These are phyloP conservation scores for Dusona sp. DNA, from an alignment of 2,888 invertebrate species.

Conservation along the genomic window DNA sequence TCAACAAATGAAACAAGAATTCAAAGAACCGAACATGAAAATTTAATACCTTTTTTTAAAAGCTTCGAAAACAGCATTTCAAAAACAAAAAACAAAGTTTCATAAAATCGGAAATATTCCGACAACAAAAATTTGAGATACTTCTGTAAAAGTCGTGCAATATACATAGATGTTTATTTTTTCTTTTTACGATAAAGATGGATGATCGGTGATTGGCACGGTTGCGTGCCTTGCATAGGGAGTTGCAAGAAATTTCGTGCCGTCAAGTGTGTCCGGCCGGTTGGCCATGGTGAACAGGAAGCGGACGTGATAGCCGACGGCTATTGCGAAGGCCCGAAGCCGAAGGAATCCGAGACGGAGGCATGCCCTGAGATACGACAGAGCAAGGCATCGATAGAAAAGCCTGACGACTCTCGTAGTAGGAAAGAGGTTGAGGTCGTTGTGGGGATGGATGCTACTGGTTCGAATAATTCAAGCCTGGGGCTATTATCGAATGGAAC, in stretches of 20 bases:
- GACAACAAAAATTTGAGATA: neutral
- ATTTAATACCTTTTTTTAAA: too few species aligned
- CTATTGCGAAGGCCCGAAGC: constrained; percentile 80
- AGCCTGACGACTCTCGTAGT: constrained; percentile 20
- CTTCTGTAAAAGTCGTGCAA: neutral
- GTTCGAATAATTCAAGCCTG: neutral
- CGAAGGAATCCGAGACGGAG: constrained; percentile 77
- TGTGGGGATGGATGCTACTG: neutral
- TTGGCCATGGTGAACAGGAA: constrained; percentile 81
- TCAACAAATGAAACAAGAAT: too few species aligned
- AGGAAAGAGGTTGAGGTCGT: constrained; percentile 48
- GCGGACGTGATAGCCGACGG: constrained; percentile 78
- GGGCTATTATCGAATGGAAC: constrained; percentile 9
- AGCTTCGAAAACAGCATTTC: too few species aligned
- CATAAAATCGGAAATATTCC: neutral
- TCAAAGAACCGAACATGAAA: too few species aligned
- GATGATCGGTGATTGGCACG: constrained; percentile 83
- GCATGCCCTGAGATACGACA: constrained; percentile 68
- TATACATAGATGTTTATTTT: neutral
- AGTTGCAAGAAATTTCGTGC: constrained; percentile 75
- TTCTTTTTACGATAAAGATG: constrained; percentile 74
- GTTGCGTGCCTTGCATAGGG: constrained; percentile 77
- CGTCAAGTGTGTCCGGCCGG: constrained; percentile 81
- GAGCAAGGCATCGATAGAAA: constrained; percentile 16
- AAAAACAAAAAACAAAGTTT: neutral